Evolutionary conservation across 2,113 vertebrate genomes (phyloP).

Genomic region (Sinosuthora webbiana): DNA sequence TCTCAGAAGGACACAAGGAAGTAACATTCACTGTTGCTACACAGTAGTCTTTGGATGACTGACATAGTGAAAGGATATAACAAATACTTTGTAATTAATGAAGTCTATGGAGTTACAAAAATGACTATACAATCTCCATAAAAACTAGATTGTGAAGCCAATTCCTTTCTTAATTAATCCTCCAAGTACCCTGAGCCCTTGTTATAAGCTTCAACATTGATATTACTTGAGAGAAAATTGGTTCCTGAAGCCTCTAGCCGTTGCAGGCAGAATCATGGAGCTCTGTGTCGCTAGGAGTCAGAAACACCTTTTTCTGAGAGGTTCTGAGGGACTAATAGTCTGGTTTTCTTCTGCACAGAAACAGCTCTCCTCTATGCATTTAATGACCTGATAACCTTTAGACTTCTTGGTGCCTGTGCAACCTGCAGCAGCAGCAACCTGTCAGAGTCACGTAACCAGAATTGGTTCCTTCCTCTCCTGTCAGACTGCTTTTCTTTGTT

Average conservation of each 20-base stretch:
- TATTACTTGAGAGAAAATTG: not conserved
- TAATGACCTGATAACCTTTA: constrained; percentile 23
- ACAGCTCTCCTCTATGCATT: not conserved
- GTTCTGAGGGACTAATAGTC: not conserved
- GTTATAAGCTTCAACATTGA: not conserved
- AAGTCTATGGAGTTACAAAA: not conserved
- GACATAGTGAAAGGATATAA: not conserved
- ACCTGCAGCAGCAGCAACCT: constrained; percentile 4
- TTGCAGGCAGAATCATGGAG: not conserved
- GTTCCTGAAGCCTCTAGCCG: not conserved
- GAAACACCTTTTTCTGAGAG: not conserved
- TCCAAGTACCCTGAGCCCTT: not conserved
- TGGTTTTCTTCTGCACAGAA: not conserved
- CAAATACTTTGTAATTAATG: not conserved
- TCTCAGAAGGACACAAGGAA: not conserved
- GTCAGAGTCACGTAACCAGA: not conserved
- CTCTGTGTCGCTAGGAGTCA: not conserved
- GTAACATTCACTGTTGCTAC: not conserved
- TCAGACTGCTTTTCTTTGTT: constrained; percentile 43
- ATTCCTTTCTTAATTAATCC: not conserved
- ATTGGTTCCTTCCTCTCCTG: constrained; percentile 30
- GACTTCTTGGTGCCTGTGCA: not conserved
- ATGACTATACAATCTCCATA: not conserved
- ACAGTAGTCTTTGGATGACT: not conserved
- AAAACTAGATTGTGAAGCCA: not conserved